Percentiles rank a stretch among this genome's conserved stretches.
phyloP scores from a whole-genome alignment of 2,888 invertebrate species.

The Melikaiella ostensackeni region DNA sequence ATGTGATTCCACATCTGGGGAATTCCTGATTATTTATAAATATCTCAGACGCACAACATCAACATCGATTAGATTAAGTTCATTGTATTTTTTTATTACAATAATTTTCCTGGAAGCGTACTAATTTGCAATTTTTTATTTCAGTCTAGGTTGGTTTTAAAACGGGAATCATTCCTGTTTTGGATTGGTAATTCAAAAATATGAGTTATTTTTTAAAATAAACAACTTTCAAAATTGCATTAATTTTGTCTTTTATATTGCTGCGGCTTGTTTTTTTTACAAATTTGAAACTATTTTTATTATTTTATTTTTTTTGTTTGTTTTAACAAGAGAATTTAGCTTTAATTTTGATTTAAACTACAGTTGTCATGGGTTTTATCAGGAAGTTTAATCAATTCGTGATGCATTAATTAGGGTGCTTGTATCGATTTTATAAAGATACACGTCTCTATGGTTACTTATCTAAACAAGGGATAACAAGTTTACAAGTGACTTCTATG shows the following conservation, averaged over 20 bases:
- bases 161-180: not conserved
- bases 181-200: not conserved
- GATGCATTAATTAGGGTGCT: not conserved
- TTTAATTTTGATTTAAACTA: not conserved
- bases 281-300: not conserved
- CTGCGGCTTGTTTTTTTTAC: too few species aligned
- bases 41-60: too few species aligned
- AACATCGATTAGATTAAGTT: too few species aligned
- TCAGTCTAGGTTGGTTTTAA: not conserved
- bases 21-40: too few species aligned
- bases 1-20: too few species aligned
- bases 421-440: not conserved
- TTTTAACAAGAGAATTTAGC: not conserved
- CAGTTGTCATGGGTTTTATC: not conserved
- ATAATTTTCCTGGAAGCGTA: not conserved
- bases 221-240: too few species aligned
- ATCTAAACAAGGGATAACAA: conserved; percentile 19
- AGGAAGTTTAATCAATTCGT: not conserved
- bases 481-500: not conserved
- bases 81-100: too few species aligned
- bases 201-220: too few species aligned
- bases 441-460: conserved; percentile 19
- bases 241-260: too few species aligned
- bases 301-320: not conserved
- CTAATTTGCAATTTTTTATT: not conserved